Evolutionary conservation across 1,140 invertebrate genomes (phyloP).

Genomic region (Dinoponera quadriceps): DNA sequence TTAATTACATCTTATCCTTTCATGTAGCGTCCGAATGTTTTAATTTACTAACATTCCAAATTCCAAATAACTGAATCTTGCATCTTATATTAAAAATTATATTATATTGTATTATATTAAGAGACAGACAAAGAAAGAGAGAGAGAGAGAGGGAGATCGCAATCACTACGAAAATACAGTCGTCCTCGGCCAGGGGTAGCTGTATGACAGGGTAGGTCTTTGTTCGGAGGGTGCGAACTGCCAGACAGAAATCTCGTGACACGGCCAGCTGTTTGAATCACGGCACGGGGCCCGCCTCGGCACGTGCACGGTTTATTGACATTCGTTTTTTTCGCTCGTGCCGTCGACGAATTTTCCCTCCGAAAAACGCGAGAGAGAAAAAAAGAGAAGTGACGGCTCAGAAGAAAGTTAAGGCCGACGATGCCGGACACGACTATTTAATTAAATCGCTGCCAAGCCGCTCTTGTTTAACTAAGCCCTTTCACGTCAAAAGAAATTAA

Average conservation of each 20-base stretch:
- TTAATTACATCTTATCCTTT: too few species aligned
- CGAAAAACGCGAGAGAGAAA: slow-evolving; percentile 21
- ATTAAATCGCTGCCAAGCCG: too few species aligned
- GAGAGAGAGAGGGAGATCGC: not conserved
- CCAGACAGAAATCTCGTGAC: slow-evolving; percentile 70
- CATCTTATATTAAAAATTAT: too few species aligned
- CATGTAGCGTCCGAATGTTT: too few species aligned
- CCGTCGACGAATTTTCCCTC: slow-evolving; percentile 8
- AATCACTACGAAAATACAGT: slow-evolving; percentile 47
- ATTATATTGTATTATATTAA: too few species aligned
- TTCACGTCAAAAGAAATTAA: too few species aligned
- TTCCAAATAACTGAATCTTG: too few species aligned
- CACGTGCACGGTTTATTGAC: slow-evolving; percentile 72
- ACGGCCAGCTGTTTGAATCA: slow-evolving; percentile 76
- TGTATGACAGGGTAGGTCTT: slow-evolving; percentile 66
- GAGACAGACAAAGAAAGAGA: too few species aligned
- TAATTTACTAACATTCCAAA: not conserved
- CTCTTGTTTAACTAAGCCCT: too few species aligned
- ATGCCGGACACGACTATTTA: too few species aligned
- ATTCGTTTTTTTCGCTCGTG: slow-evolving; percentile 50
- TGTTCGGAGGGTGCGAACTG: slow-evolving; percentile 68
- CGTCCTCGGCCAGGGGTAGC: slow-evolving; percentile 15
- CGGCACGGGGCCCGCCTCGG: slow-evolving; percentile 46
- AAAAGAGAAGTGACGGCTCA: slow-evolving; percentile 13
- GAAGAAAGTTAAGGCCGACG: not conserved